Evolutionary conservation across 2,888 invertebrate genomes (phyloP).

Genomic region (Cloeon dipterum): DNA sequence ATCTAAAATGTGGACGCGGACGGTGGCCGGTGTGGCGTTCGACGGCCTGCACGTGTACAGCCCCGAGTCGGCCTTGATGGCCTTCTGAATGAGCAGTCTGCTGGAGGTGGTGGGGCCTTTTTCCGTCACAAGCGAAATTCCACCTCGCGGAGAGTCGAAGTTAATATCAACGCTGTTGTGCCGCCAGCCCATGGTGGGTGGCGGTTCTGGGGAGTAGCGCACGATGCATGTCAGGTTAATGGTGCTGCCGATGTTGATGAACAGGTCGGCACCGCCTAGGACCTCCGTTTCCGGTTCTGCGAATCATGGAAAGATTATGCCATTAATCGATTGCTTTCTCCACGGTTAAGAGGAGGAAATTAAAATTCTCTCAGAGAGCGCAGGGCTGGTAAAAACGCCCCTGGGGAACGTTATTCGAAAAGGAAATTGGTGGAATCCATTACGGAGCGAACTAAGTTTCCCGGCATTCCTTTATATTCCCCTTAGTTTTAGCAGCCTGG

Average conservation of each 20-base stretch:
- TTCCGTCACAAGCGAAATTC: constrained; percentile 68
- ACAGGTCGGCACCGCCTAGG: constrained; percentile 56
- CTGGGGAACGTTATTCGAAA: no score
- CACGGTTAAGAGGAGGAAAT: no score
- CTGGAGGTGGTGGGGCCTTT: constrained; percentile 67
- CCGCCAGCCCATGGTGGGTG: constrained; percentile 61
- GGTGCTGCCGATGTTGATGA: constrained; percentile 68
- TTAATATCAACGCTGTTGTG: constrained; percentile 63
- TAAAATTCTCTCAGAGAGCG: no score
- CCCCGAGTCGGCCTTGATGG: constrained; percentile 56
- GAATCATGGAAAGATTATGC: no score
- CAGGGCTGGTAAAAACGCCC: no score
- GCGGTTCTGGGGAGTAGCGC: constrained; percentile 62
- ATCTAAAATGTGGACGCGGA: constrained; percentile 66
- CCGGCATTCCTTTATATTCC: no score
- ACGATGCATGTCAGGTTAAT: constrained; percentile 75
- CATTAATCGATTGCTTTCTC: no score
- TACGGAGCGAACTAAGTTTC: no score
- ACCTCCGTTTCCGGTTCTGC: constrained; percentile 63
- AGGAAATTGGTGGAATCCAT: no score
- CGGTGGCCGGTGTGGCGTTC: constrained; percentile 51
- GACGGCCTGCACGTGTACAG: constrained; percentile 65
- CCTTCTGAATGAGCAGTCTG: constrained; percentile 59
- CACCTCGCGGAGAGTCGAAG: constrained; percentile 73
- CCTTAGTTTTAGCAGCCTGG: no score